Conservation (phyloP, 2,113 vertebrate species). For the Hippolais icterina region DNA sequence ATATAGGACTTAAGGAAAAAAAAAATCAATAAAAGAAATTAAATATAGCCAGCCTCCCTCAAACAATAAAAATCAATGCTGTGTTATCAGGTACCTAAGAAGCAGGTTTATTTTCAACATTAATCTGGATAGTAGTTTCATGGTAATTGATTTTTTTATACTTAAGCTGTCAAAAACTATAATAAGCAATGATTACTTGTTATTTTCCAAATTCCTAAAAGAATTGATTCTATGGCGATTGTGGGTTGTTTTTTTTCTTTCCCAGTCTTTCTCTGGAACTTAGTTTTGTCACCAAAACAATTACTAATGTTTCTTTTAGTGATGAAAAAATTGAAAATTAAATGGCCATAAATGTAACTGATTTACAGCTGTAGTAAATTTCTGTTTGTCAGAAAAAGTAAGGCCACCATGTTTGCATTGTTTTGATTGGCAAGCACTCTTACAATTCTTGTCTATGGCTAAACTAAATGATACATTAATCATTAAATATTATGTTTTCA, state of each 20-base stretch:
- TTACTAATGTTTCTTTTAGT: neutral
- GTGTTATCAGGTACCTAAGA: constrained; percentile 53
- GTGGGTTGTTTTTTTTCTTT: neutral
- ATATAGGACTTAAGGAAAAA: constrained; percentile 51
- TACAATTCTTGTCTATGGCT: neutral
- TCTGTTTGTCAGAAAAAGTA: neutral
- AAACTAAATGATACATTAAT: neutral
- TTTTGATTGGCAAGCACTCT: neutral
- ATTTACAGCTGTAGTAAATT: neutral
- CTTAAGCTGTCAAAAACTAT: constrained; percentile 71
- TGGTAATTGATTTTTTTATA: constrained; percentile 71
- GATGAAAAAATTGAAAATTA: constrained; percentile 34
- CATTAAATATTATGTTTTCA: neutral
- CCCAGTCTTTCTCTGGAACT: neutral
- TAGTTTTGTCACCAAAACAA: constrained; percentile 6
- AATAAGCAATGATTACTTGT: constrained; percentile 71
- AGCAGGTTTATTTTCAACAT: constrained; percentile 70
- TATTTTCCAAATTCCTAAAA: constrained; percentile 68
- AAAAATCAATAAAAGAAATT: constrained; percentile 71
- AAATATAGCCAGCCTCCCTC: constrained; percentile 66
- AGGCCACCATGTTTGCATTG: neutral
- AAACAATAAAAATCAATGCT: constrained; percentile 73
- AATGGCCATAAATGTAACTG: neutral
- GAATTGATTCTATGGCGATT: constrained; percentile 2
- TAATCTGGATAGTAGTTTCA: constrained; percentile 67